Conservation (phyloP, 2,113 vertebrate genomes). For the Monopterus albus region DNA sequence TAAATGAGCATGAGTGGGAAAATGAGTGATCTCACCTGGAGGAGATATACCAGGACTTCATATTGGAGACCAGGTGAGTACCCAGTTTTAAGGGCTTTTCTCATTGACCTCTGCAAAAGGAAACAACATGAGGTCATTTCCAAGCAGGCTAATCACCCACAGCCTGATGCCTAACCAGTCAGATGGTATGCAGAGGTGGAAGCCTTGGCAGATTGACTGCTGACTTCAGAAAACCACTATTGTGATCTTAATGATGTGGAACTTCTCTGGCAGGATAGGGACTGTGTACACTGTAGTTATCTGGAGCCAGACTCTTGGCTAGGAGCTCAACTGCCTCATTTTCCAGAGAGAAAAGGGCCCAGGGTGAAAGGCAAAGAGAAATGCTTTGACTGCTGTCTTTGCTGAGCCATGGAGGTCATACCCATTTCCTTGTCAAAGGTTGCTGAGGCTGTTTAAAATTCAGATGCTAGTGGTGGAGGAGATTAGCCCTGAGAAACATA, state of each 20-base stretch:
- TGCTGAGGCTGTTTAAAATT: neutral
- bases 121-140: neutral
- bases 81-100: neutral
- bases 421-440: neutral
- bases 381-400: neutral
- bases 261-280: neutral
- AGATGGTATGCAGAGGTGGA: neutral
- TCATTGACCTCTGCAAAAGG: neutral
- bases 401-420: neutral
- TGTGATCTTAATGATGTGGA: neutral
- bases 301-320: neutral
- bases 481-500: constrained; percentile 4
- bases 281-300: neutral
- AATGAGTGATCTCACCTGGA: neutral
- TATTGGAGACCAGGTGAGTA: neutral
- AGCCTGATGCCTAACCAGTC: neutral
- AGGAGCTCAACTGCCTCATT: neutral
- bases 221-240: neutral
- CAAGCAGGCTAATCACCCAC: neutral
- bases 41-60: neutral
- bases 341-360: neutral
- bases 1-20: constrained; percentile 3
- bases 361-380: neutral
- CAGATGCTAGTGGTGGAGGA: neutral
- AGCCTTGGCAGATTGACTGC: neutral